phyloP scores from a whole-genome alignment of 2,888 invertebrate species.

The Pterostichus niger region DNA sequence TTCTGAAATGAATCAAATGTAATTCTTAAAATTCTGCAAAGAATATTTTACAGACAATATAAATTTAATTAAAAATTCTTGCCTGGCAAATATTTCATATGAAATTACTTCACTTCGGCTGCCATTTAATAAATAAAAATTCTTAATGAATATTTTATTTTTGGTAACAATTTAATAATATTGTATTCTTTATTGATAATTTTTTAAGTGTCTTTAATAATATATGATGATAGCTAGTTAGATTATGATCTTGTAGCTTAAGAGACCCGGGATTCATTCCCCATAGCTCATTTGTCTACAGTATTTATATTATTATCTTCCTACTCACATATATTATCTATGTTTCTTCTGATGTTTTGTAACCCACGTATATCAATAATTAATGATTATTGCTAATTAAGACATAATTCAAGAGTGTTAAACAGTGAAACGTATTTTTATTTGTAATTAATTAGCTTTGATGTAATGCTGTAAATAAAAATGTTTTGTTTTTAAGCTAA shows the following conservation, averaged over 20 bases:
- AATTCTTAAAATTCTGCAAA: background rate
- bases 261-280: no score
- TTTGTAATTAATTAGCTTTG: background rate
- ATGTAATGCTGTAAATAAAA: slow-evolving; percentile 16
- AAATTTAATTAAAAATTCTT: slow-evolving; percentile 33
- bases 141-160: background rate
- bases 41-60: background rate
- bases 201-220: no score
- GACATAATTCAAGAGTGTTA: slow-evolving; percentile 13
- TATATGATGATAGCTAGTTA: no score
- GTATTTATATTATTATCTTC: no score
- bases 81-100: slow-evolving; percentile 3
- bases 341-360: no score
- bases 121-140: slow-evolving; percentile 7
- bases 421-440: slow-evolving; percentile 8
- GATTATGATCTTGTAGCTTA: no score
- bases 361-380: slow-evolving; percentile 16
- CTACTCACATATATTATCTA: no score
- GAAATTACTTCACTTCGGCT: slow-evolving; percentile 1
- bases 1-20: background rate
- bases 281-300: no score
- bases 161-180: no score
- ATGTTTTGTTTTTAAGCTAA: slow-evolving; percentile 3
- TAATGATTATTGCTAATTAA: slow-evolving; percentile 25
- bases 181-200: no score